These are phyloP conservation scores for Agelastica alni DNA, from an alignment of 2,888 invertebrate species.

Conservation along the genomic window DNA sequence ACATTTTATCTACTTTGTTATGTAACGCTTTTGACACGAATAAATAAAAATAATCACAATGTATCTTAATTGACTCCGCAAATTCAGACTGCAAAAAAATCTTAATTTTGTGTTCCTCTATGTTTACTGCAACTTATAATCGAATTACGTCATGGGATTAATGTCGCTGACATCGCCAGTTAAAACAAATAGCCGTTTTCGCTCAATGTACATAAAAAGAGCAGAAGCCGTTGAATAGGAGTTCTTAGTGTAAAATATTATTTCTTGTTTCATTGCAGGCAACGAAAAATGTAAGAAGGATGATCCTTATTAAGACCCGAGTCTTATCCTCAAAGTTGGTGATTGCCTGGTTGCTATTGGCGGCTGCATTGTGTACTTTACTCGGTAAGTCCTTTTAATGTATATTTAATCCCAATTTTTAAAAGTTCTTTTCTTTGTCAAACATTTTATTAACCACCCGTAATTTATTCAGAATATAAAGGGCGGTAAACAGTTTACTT, in stretches of 20 bases:
- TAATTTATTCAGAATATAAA: background rate
- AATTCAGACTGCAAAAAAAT: too few species aligned
- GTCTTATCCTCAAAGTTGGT: conserved; percentile 22
- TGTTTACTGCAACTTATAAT: too few species aligned
- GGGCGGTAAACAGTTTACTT: too few species aligned
- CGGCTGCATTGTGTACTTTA: conserved; percentile 11
- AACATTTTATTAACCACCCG: background rate
- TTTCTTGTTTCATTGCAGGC: conserved; percentile 27
- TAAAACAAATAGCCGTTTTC: too few species aligned
- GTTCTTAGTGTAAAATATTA: conserved; percentile 13
- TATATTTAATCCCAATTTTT: conserved; percentile 5
- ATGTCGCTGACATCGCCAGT: too few species aligned
- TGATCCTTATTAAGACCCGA: conserved; percentile 27
- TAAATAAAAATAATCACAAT: too few species aligned
- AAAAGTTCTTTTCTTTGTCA: conserved; percentile 1
- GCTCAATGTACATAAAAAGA: background rate
- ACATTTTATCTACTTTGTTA: too few species aligned
- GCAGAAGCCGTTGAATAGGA: background rate
- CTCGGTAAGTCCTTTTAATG: conserved; percentile 26
- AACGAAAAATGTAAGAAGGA: conserved; percentile 33
- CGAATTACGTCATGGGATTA: too few species aligned
- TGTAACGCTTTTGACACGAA: too few species aligned
- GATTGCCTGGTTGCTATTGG: conserved; percentile 19
- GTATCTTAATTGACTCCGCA: too few species aligned
- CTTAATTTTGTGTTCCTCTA: too few species aligned